Evolutionary conservation across 2,113 vertebrate species (phyloP).

Genomic region (Anseranas semipalmata): DNA sequence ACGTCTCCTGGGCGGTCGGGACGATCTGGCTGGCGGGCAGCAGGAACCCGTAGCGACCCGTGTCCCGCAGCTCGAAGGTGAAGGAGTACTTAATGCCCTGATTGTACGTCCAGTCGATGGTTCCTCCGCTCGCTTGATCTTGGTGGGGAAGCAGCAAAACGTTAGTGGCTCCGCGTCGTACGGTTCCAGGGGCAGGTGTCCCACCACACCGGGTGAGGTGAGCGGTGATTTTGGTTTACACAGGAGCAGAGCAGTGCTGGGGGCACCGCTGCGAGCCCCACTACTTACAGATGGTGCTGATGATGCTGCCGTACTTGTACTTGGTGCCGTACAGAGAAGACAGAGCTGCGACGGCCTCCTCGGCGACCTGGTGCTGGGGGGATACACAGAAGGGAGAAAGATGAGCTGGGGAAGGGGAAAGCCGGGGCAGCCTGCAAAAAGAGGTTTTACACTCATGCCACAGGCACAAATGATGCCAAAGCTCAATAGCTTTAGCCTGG

Average conservation of each 20-base stretch:
- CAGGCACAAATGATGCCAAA: neutral
- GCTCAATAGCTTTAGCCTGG: neutral
- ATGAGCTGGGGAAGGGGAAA: neutral
- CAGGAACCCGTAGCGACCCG: constrained; percentile 87
- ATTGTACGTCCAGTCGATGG: constrained; percentile 91
- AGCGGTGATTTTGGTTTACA: neutral
- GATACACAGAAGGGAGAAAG: neutral
- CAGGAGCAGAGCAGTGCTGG: neutral
- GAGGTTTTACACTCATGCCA: fast-evolving
- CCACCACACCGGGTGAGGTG: neutral
- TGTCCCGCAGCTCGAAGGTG: constrained; percentile 94
- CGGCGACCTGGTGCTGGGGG: constrained; percentile 82
- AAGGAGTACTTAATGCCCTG: constrained; percentile 93
- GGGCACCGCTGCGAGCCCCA: fast-evolving
- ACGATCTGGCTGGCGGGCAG: constrained; percentile 91
- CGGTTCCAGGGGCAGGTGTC: neutral
- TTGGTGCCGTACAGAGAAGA: constrained; percentile 85
- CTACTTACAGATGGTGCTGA: constrained; percentile 90
- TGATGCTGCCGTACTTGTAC: constrained; percentile 88
- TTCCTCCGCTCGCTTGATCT: constrained; percentile 89
- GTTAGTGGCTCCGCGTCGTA: fast-evolving
- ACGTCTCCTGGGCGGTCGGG: constrained; percentile 89
- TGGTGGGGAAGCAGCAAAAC: neutral
- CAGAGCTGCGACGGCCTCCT: constrained; percentile 80
- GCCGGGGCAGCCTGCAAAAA: fast-evolving